phyloP scores from a whole-genome alignment of 2,888 invertebrate genomes.

The Nomada fucata region DNA sequence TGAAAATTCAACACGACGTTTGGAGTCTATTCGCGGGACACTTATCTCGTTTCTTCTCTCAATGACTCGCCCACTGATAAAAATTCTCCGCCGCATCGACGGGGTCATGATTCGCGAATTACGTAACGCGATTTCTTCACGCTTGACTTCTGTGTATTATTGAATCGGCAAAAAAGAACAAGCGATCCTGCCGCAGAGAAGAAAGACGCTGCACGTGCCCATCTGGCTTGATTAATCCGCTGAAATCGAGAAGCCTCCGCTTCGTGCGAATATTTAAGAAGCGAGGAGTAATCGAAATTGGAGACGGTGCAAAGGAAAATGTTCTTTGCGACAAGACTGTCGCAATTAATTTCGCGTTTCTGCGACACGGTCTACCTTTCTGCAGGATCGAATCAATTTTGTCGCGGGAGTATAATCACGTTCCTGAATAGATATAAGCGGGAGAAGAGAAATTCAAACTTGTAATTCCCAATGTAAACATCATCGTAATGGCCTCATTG shows the following conservation, averaged over 20 bases:
- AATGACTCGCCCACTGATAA: conserved; percentile 45
- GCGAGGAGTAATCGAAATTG: neutral
- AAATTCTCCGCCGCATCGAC: conserved; percentile 33
- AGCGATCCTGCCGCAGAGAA: neutral
- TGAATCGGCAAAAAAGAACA: conserved; percentile 16
- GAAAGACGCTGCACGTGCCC: conserved; percentile 21
- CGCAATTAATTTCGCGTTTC: neutral
- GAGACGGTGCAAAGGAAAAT: neutral
- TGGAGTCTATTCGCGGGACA: neutral
- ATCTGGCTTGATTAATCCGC: conserved; percentile 28
- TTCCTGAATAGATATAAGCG: neutral
- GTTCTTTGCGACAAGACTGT: neutral
- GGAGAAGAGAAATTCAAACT: conserved; percentile 9
- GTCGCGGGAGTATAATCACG: neutral
- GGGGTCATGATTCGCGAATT: conserved; percentile 43
- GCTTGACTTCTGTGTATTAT: conserved; percentile 29
- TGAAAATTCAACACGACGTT: neutral
- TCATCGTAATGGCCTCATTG: neutral
- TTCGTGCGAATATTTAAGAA: neutral
- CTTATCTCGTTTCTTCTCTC: conserved; percentile 8
- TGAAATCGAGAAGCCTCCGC: conserved; percentile 33
- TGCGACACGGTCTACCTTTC: neutral
- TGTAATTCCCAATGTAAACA: neutral
- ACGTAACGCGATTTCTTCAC: conserved; percentile 33
- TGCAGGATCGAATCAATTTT: neutral